Evolutionary conservation across 2,888 invertebrate genomes (phyloP).

Genomic region (Brenthis hecate): DNA sequence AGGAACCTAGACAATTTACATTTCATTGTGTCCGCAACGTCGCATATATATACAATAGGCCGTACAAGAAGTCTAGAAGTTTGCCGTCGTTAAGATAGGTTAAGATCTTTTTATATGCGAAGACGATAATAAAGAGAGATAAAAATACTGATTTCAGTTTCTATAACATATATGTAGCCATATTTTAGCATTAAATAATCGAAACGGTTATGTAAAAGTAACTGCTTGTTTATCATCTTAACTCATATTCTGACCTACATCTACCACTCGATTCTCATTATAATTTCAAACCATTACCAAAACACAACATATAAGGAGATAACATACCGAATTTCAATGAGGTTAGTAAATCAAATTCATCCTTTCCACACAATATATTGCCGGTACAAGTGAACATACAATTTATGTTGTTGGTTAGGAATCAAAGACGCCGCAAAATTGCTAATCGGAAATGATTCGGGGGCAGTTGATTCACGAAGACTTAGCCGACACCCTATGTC

Average conservation of each 20-base stretch:
- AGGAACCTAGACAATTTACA: conserved; percentile 21
- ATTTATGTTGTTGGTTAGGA: no score
- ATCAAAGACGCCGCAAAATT: conserved; percentile 52
- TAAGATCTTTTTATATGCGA: neutral
- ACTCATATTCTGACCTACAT: conserved; percentile 16
- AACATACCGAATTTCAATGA: conserved; percentile 15
- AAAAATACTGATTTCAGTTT: neutral
- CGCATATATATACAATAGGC: neutral
- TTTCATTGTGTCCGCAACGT: neutral
- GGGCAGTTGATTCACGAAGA: conserved; percentile 51
- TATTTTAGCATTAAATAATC: conserved; percentile 6
- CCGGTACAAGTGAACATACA: neutral
- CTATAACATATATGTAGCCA: neutral
- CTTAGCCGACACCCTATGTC: conserved; percentile 20
- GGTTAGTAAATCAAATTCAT: neutral
- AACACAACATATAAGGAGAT: neutral
- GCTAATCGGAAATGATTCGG: conserved; percentile 65
- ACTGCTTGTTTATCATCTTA: neutral
- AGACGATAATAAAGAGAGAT: neutral
- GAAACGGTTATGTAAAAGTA: neutral
- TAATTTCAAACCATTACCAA: conserved; percentile 6
- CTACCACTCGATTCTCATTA: conserved; percentile 5
- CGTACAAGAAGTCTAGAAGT: neutral
- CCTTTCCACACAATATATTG: neutral
- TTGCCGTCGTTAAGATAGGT: conserved; percentile 7